Conservation (phyloP, 2,113 vertebrate genomes). For the Puma concolor region DNA sequence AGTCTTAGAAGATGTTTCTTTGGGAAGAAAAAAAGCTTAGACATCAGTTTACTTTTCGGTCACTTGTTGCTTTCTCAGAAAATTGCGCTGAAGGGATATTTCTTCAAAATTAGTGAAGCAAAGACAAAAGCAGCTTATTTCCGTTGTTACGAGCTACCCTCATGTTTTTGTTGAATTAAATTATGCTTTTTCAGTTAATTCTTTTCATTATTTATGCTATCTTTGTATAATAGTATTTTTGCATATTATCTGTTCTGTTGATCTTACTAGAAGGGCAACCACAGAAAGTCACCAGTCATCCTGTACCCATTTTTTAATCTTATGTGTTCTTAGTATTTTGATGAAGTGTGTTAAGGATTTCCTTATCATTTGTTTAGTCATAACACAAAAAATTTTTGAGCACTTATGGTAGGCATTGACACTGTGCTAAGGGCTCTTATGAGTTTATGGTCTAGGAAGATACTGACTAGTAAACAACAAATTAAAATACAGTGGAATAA, state of each 20-base stretch:
- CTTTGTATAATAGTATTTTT: slow-evolving; percentile 2
- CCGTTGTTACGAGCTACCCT: neutral
- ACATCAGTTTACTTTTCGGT: neutral
- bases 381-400: neutral
- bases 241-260: neutral
- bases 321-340: neutral
- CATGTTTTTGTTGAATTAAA: slow-evolving; percentile 19
- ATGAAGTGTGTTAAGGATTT: slow-evolving; percentile 3
- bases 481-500: neutral
- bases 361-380: neutral
- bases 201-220: neutral
- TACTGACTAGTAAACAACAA: neutral
- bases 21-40: neutral
- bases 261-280: neutral
- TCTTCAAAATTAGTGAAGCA: slow-evolving; percentile 38
- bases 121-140: slow-evolving; percentile 16
- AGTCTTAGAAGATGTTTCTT: neutral
- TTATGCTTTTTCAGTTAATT: neutral
- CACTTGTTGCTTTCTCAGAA: slow-evolving; percentile 30
- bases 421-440: neutral
- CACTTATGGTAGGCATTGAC: neutral
- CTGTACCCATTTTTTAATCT: neutral
- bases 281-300: neutral
- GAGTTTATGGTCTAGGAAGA: neutral
- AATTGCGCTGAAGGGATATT: slow-evolving; percentile 23